Base-by-base conservation (phyloP, 2,113 vertebrate species). In the Panthera tigris region DNA sequence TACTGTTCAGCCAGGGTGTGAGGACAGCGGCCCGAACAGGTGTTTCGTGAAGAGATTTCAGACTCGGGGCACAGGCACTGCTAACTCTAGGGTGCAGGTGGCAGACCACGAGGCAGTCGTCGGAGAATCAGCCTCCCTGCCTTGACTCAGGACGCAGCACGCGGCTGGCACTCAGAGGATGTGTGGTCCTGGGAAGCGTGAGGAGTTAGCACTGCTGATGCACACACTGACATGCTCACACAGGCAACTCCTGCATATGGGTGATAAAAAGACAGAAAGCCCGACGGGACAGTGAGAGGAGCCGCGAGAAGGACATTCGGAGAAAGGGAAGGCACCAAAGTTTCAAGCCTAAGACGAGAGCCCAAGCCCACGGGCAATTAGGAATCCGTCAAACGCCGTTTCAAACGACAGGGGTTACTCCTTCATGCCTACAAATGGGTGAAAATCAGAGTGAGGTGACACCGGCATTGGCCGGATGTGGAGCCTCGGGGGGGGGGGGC, bases 401-500 rank as follows among this genome's bases (percentile, higher is more conserved):
- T 79, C 79, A 25, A 8, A 55, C 3, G 8, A 10, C 21, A 66
- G 39, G 27, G 27, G 31, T 18, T 69, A 39, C 41, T 14, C 10
- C 31, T 14, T 50, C 27, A 4, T 4, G 63, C 21, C 13, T 41
- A 31, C 16, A 21, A 45, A 45, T 5, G 6, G n/a, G 33, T 80
- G 87, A n/a, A 7, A 31, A 41, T 27, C 18, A 45, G n/a, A 45
- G 25, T 31, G 5, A 21, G 27, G 27, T 29, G 69, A 8, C 27
- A 18, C 18, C 29, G 16, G 14, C 4, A 3, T 29, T 31, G 31
- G 33, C 1, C 2, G 78, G 10, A 15, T 3, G 0, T 18, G 18
- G 5, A 23, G 5, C 25, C 45, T 3, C 10, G 16, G 57, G 19
- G 57, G 4, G 27, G 36, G 1, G 9, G 29, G 7, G 0, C 25